A percentile compares a stretch with the other conserved stretches of the same genome.
These are phyloP conservation scores for Myzus persicae DNA, from an alignment of 1,140 invertebrate species.

Conservation along the genomic window DNA sequence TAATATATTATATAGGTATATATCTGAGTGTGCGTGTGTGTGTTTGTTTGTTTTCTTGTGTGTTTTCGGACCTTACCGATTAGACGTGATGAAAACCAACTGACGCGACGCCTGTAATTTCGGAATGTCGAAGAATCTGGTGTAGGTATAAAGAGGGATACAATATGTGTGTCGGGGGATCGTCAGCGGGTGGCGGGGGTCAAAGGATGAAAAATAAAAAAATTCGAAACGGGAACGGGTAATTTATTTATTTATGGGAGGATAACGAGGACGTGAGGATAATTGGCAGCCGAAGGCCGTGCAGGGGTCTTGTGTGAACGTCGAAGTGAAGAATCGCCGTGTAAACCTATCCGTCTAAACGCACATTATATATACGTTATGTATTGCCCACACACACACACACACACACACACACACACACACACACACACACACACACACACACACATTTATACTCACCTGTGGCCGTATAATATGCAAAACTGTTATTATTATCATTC, in stretches of 20 bases:
- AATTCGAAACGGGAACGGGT: conserved; percentile 32
- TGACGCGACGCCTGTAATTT: conserved; percentile 41
- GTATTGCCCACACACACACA: neutral
- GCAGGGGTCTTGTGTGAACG: neutral
- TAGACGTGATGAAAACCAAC: conserved; percentile 55
- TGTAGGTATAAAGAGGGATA: neutral
- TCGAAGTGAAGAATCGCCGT: neutral
- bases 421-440: neutral
- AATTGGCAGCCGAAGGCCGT: conserved; percentile 48
- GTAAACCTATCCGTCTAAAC: neutral
- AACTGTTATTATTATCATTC: neutral
- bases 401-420: neutral
- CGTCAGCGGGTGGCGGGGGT: neutral
- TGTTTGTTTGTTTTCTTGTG: neutral
- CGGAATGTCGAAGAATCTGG: conserved; percentile 2
- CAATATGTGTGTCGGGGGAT: neutral
- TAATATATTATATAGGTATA: neutral
- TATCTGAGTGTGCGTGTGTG: neutral
- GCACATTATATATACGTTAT: neutral
- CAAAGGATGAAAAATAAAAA: neutral
- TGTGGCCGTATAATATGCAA: too few species aligned
- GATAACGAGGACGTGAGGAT: conserved; percentile 46
- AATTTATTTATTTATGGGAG: conserved; percentile 49
- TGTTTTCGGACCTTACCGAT: conserved; percentile 53
- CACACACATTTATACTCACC: neutral